Conservation (phyloP, 2,797 vertebrate species). For the Tadarida brasiliensis region DNA sequence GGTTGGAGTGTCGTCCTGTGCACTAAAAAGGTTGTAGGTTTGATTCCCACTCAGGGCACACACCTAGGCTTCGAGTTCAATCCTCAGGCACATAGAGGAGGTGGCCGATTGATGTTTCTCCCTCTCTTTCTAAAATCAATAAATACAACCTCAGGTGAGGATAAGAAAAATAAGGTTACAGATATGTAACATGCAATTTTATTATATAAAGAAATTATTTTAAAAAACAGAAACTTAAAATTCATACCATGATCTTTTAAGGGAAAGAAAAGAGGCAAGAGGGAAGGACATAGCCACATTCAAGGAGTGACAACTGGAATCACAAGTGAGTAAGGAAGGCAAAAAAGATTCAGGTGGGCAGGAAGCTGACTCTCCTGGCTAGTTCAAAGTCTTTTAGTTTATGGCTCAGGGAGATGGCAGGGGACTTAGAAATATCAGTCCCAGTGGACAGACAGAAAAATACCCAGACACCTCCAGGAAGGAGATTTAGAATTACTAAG, state of each 20-base stretch:
- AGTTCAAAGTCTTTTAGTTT: not conserved
- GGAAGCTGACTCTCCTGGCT: not conserved
- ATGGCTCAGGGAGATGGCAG: not conserved
- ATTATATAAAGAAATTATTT: constrained; percentile 1
- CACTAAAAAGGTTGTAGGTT: too few species aligned
- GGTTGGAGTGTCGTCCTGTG: too few species aligned
- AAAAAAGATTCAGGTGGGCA: not conserved
- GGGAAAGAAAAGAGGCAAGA: not conserved
- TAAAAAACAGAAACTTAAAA: not conserved
- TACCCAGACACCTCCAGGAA: not conserved
- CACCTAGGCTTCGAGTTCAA: too few species aligned
- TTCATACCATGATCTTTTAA: not conserved
- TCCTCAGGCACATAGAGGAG: too few species aligned
- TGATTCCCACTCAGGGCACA: too few species aligned
- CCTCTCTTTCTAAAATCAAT: not conserved
- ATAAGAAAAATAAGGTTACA: not conserved
- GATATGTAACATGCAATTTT: not conserved
- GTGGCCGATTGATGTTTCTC: not conserved
- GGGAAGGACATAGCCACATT: not conserved
- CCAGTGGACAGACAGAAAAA: not conserved
- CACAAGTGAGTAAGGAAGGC: not conserved
- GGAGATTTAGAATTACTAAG: not conserved
- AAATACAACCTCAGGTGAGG: not conserved
- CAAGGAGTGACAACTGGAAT: not conserved
- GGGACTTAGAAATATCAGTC: not conserved